phyloP scores from a whole-genome alignment of 2,797 vertebrate genomes.

The Monodelphis domestica region DNA sequence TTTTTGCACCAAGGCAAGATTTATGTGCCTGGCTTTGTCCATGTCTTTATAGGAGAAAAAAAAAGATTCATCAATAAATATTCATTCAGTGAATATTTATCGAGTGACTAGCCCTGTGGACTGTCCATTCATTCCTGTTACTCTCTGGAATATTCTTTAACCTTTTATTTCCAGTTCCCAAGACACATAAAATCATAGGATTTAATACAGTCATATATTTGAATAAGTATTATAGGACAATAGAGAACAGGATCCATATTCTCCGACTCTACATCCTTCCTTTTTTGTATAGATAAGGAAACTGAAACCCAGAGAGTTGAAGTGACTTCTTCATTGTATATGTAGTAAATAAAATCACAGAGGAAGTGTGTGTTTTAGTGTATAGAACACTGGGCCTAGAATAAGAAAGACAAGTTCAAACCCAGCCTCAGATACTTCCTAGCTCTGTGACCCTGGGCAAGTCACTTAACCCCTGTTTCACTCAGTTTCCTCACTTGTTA shows the following conservation, averaged over 20 bases:
- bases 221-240: not conserved
- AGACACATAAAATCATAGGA: not conserved
- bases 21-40: not conserved
- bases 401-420: not conserved
- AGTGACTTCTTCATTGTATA: not conserved
- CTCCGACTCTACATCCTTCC: not conserved
- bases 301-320: not conserved
- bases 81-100: not conserved
- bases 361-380: not conserved
- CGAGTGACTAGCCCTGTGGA: not conserved
- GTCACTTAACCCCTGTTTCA: not conserved
- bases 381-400: not conserved
- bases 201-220: too few species aligned
- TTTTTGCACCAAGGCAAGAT: not conserved
- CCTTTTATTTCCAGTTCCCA: not conserved
- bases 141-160: not conserved
- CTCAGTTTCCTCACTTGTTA: not conserved
- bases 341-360: not conserved
- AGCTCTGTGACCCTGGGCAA: too few species aligned
- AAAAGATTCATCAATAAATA: not conserved
- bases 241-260: not conserved
- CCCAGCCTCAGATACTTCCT: not conserved
- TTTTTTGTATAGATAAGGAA: not conserved
- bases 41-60: not conserved
- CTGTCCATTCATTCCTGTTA: not conserved